These are phyloP conservation scores for Druon quercuslanigerum DNA, from an alignment of 1,140 invertebrate genomes.

Conservation along the genomic window DNA sequence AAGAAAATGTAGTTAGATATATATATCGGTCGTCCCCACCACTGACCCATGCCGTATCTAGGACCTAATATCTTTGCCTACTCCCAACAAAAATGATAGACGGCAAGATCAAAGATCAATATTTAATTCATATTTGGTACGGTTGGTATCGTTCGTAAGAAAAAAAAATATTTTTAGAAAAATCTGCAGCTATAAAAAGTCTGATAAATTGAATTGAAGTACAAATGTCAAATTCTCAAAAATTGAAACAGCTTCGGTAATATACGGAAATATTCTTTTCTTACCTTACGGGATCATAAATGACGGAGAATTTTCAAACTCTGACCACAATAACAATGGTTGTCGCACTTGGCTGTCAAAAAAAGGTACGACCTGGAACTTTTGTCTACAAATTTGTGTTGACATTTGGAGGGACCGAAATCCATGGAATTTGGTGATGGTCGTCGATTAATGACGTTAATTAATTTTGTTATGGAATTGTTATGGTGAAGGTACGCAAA, in stretches of 20 bases:
- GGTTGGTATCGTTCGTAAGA: too few species aligned
- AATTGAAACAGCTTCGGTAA: not conserved
- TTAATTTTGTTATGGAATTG: not conserved
- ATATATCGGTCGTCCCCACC: too few species aligned
- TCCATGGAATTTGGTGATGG: conserved; percentile 33
- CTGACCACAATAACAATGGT: conserved; percentile 59
- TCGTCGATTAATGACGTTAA: conserved; percentile 31
- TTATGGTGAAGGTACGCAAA: not conserved
- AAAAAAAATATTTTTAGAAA: too few species aligned
- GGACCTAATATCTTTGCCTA: too few species aligned
- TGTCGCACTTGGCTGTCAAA: conserved; percentile 58
- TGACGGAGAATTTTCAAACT: not conserved
- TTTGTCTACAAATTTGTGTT: conserved; percentile 47
- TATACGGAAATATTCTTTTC: not conserved
- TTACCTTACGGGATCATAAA: not conserved
- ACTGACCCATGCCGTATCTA: too few species aligned
- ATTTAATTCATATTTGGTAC: too few species aligned
- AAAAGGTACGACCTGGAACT: conserved; percentile 32
- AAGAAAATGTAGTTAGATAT: too few species aligned
- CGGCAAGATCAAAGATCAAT: too few species aligned
- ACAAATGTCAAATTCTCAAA: not conserved
- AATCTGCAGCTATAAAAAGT: too few species aligned
- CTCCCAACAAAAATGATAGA: too few species aligned
- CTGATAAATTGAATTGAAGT: too few species aligned
- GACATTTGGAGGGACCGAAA: conserved; percentile 38